phyloP scores from a whole-genome alignment of 1,140 invertebrate genomes.

The Lerema accius region DNA sequence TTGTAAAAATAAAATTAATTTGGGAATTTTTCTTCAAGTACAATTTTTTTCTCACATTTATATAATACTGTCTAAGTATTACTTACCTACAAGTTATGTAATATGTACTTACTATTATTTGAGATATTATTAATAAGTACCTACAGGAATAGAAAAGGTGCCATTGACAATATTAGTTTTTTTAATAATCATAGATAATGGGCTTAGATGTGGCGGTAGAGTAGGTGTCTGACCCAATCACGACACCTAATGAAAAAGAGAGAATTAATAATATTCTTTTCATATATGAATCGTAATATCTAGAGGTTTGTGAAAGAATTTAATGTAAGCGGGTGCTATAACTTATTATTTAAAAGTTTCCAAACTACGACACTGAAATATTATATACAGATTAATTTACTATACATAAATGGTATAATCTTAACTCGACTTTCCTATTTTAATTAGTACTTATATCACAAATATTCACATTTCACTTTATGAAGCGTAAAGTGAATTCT shows the following conservation, averaged over 20 bases:
- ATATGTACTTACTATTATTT: no score
- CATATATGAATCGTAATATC: not conserved
- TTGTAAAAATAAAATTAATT: no score
- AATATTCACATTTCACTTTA: not conserved
- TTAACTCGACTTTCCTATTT: slow-evolving; percentile 21
- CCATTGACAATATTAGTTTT: slow-evolving; percentile 76
- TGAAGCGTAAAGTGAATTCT: not conserved
- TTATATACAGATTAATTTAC: slow-evolving; percentile 3
- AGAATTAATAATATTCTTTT: not conserved
- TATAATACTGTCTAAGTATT: no score
- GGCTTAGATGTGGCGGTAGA: slow-evolving; percentile 4
- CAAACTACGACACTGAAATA: slow-evolving; percentile 6
- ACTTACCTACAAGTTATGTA: no score
- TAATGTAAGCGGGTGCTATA: slow-evolving; percentile 20
- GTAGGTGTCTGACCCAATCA: not conserved
- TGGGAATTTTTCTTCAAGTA: no score
- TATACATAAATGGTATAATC: not conserved
- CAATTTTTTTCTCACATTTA: no score
- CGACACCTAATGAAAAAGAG: not conserved
- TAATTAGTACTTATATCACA: slow-evolving; percentile 12
- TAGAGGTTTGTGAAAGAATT: slow-evolving; percentile 11
- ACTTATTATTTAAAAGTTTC: slow-evolving; percentile 13
- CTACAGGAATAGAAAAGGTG: slow-evolving; percentile 61
- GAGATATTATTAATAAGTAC: slow-evolving; percentile 41
- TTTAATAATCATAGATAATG: slow-evolving; percentile 45